Evolutionary conservation across 2,888 invertebrate genomes (phyloP).

Genomic region (Sphaeridia pumilis): DNA sequence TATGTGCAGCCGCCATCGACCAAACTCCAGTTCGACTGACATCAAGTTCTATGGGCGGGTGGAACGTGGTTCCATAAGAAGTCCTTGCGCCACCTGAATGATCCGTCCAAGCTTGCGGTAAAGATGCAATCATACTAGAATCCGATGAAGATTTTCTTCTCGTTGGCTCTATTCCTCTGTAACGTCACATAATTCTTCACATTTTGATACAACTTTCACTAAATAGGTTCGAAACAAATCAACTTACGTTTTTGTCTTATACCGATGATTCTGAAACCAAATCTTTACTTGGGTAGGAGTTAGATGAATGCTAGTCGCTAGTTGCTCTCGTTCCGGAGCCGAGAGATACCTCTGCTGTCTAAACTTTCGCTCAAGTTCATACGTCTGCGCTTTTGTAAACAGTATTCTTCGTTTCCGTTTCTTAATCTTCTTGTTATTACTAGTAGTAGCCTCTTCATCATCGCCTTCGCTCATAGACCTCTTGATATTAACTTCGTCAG

Average conservation of each 20-base stretch:
- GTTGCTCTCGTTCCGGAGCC: conserved; percentile 92
- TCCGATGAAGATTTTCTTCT: background rate
- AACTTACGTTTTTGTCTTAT: conserved; percentile 30
- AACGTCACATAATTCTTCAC: too few species aligned
- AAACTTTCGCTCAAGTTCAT: conserved; percentile 87
- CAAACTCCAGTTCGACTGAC: background rate
- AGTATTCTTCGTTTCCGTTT: conserved; percentile 91
- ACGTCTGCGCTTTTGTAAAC: conserved; percentile 95
- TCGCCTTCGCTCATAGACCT: conserved; percentile 5
- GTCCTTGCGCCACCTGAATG: background rate
- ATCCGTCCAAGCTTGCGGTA: background rate
- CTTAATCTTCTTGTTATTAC: conserved; percentile 48
- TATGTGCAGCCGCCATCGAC: too few species aligned
- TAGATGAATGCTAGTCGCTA: conserved; percentile 84
- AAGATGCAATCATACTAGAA: background rate
- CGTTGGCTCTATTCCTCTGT: background rate
- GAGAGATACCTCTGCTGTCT: conserved; percentile 92
- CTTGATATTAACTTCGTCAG: conserved; percentile 14
- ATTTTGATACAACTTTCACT: too few species aligned
- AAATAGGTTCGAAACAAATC: too few species aligned
- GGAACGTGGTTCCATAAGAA: background rate
- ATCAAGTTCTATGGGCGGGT: background rate
- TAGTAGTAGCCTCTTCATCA: conserved; percentile 6
- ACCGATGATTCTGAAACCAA: conserved; percentile 36
- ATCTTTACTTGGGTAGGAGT: conserved; percentile 81